Evolutionary conservation across 2,113 vertebrate species (phyloP).

Genomic region (Platichthys stellatus): DNA sequence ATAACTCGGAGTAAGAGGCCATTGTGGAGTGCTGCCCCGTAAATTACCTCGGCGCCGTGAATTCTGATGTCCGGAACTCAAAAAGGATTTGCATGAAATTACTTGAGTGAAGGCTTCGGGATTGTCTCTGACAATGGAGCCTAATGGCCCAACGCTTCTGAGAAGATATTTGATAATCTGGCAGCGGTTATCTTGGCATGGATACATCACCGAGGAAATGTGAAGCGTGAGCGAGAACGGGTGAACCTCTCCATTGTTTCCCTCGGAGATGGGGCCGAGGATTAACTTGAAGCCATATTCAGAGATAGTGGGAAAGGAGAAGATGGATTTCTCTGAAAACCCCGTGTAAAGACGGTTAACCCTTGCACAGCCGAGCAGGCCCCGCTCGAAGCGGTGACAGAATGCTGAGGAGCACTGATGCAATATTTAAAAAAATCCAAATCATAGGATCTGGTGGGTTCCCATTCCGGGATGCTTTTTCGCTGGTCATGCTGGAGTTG

Average conservation of each 20-base stretch:
- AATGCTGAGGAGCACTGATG: conserved; percentile 16
- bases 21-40: conserved; percentile 44
- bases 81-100: conserved; percentile 72
- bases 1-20: conserved; percentile 17
- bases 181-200: conserved; percentile 44
- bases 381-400: neutral
- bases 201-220: conserved; percentile 36
- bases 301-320: conserved; percentile 22
- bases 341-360: neutral
- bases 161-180: conserved; percentile 70
- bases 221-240: conserved; percentile 23
- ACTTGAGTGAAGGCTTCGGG: conserved; percentile 40
- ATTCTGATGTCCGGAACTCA: conserved; percentile 57
- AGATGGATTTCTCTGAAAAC: conserved; percentile 23
- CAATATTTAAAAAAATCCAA: neutral
- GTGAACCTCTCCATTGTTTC: conserved; percentile 57
- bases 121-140: conserved; percentile 63
- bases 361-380: neutral
- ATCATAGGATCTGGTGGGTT: neutral
- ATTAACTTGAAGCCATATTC: conserved; percentile 50
- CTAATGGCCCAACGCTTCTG: conserved; percentile 45
- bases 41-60: conserved; percentile 57
- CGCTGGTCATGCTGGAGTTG: conserved; percentile 37
- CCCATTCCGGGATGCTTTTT: conserved; percentile 22
- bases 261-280: conserved; percentile 34